Conservation (phyloP, 2,888 invertebrate genomes). For the Drosophila antonietae region DNA sequence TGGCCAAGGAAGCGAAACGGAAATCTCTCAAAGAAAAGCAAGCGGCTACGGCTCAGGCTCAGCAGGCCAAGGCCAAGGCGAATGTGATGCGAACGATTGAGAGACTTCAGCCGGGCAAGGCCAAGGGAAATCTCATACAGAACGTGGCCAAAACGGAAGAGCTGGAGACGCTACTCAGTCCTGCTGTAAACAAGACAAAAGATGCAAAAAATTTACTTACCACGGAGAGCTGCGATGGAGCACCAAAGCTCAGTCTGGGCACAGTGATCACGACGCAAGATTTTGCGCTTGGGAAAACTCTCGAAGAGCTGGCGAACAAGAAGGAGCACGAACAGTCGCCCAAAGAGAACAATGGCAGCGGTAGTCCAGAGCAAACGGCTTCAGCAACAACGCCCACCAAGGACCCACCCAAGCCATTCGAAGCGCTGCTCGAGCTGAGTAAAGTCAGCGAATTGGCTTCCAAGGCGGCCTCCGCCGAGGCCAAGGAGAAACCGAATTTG, state of each 20-base stretch:
- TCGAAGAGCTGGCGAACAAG: constrained; percentile 84
- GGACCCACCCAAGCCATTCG: constrained; percentile 58
- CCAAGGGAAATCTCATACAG: constrained; percentile 93
- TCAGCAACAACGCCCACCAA: constrained; percentile 28
- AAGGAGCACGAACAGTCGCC: constrained; percentile 16
- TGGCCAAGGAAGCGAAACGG: constrained; percentile 84
- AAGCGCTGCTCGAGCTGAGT: constrained; percentile 64
- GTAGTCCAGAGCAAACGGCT: constrained; percentile 2
- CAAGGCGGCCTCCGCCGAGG: constrained; percentile 34
- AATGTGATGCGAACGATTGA: constrained; percentile 94
- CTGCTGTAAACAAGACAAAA: constrained; percentile 85
- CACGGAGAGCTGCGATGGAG: constrained; percentile 88
- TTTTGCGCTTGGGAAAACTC: constrained; percentile 87
- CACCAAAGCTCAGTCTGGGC: constrained; percentile 93
- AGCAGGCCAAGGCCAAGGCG: constrained; percentile 85
- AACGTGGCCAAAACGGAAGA: constrained; percentile 88
- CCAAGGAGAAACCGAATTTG: constrained; percentile 88
- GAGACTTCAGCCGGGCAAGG: constrained; percentile 93
- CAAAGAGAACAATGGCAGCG: constrained; percentile 1
- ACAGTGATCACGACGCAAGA: constrained; percentile 91
- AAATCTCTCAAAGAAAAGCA: constrained; percentile 84
- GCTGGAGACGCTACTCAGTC: constrained; percentile 84
- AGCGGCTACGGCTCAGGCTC: constrained; percentile 82
- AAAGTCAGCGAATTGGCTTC: constrained; percentile 49
- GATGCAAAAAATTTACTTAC: constrained; percentile 86